phyloP scores from a whole-genome alignment of 2,888 invertebrate species.

The Thereva unica region DNA sequence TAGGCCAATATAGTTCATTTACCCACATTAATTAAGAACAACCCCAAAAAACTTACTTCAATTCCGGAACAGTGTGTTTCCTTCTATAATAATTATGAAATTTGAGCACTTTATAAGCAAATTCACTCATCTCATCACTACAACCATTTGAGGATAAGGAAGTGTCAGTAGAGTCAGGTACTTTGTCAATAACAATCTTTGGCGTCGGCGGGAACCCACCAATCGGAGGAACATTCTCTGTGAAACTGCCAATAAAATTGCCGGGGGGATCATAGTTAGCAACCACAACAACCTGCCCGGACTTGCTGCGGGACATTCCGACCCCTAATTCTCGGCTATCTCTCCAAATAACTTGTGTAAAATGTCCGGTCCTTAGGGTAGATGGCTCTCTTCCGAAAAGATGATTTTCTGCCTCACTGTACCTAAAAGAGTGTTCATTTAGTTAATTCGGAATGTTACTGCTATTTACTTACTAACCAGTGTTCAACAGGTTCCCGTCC shows the following conservation, averaged over 20 bases:
- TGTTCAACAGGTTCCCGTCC: conserved; percentile 50
- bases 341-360: conserved; percentile 81
- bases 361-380: conserved; percentile 73
- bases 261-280: conserved; percentile 88
- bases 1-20: too few relatives aligned
- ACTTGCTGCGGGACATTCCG: conserved; percentile 67
- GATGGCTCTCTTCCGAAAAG: conserved; percentile 67
- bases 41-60: conserved; percentile 56
- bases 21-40: too few relatives aligned
- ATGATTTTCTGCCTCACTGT: conserved; percentile 67
- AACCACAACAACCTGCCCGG: conserved; percentile 81
- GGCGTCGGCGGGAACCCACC: conserved; percentile 50
- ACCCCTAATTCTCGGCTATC: conserved; percentile 75
- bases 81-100: conserved; percentile 67
- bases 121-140: conserved; percentile 50
- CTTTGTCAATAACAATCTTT: conserved; percentile 47
- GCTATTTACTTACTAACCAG: conserved; percentile 53
- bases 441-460: conserved; percentile 3
- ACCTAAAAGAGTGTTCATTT: conserved; percentile 49
- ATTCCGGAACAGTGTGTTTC: conserved; percentile 63
- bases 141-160: conserved; percentile 46
- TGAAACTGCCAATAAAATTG: conserved; percentile 78
- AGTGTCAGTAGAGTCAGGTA: conserved; percentile 45
- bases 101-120: conserved; percentile 61
- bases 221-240: conserved; percentile 71